Percentiles rank a stretch among this genome's conserved stretches.
Conservation (phyloP, 2,113 vertebrate genomes). For the Triplophysa tibetana region DNA sequence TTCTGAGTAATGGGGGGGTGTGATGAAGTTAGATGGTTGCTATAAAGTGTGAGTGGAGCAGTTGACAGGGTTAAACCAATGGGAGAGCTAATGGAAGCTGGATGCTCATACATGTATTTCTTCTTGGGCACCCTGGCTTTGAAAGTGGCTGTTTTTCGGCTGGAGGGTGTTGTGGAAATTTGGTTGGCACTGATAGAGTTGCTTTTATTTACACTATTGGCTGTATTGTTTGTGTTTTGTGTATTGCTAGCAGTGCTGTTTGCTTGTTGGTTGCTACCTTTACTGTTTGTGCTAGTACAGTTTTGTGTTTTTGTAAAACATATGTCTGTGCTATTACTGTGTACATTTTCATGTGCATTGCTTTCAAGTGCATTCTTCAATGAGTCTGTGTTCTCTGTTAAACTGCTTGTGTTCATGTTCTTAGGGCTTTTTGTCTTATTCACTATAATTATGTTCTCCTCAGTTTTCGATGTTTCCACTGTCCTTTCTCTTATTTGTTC, state of each 20-base stretch:
- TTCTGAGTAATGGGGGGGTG: slow-evolving; percentile 13
- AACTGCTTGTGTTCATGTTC: slow-evolving; percentile 41
- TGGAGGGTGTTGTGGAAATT: slow-evolving; percentile 72
- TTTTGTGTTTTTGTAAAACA: slow-evolving; percentile 29
- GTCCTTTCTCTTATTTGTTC: slow-evolving; percentile 64
- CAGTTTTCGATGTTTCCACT: slow-evolving; percentile 59
- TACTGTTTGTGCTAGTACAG: slow-evolving; percentile 46
- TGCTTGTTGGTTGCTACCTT: slow-evolving; percentile 46
- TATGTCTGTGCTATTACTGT: slow-evolving; percentile 24
- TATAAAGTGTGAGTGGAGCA: slow-evolving; percentile 53
- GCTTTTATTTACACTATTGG: slow-evolving; percentile 40
- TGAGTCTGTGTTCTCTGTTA: slow-evolving; percentile 26
- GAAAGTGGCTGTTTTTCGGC: slow-evolving; percentile 89
- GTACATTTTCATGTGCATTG: not conserved
- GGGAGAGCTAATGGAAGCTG: slow-evolving; percentile 57
- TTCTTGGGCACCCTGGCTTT: slow-evolving; percentile 88
- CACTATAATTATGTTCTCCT: slow-evolving; percentile 51
- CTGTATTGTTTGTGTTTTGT: slow-evolving; percentile 26
- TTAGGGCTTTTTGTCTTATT: slow-evolving; percentile 58
- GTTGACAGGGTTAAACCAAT: slow-evolving; percentile 32
- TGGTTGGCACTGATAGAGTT: slow-evolving; percentile 61
- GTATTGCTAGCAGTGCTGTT: slow-evolving; percentile 40
- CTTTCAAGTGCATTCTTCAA: slow-evolving; percentile 3
- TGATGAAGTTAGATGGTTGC: slow-evolving; percentile 25
- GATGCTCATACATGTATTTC: slow-evolving; percentile 85